Evolutionary conservation across 2,113 vertebrate genomes (phyloP).

Genomic region (Melanostigma gelatinosum): DNA sequence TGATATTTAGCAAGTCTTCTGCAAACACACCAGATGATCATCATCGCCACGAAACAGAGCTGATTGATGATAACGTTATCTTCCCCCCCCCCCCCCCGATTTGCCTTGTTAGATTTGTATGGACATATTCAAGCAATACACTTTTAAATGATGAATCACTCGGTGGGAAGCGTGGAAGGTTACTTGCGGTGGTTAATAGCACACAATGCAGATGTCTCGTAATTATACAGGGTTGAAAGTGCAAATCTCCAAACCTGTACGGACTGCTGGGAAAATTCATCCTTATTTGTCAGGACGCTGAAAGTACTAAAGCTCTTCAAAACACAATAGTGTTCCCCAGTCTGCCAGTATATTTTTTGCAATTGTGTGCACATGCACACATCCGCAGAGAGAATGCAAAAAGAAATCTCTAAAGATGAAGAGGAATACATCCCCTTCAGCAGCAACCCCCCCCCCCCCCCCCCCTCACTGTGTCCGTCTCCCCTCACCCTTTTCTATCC

Average conservation of each 20-base stretch:
- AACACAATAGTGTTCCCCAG: slow-evolving; percentile 37
- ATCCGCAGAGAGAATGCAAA: slow-evolving; percentile 9
- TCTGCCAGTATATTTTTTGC: slow-evolving; percentile 5
- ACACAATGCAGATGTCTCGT: background rate
- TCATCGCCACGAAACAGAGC: slow-evolving; percentile 19
- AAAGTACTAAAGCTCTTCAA: slow-evolving; percentile 45
- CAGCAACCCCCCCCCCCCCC: background rate
- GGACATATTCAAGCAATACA: background rate
- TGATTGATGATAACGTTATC: slow-evolving; percentile 30
- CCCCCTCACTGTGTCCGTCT: slow-evolving; percentile 46
- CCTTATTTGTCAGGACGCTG: slow-evolving; percentile 34
- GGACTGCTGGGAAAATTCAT: slow-evolving; percentile 6
- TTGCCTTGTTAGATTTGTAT: slow-evolving; percentile 7
- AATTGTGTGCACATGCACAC: background rate
- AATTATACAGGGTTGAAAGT: slow-evolving; percentile 10
- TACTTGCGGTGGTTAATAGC: background rate
- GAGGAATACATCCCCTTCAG: slow-evolving; percentile 63
- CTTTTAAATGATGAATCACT: slow-evolving; percentile 28
- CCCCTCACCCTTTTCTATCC: slow-evolving; percentile 41
- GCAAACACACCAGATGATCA: slow-evolving; percentile 35
- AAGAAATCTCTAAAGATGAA: slow-evolving; percentile 66
- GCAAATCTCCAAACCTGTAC: slow-evolving; percentile 25
- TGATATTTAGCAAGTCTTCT: slow-evolving; percentile 23
- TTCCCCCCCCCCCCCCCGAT: background rate
- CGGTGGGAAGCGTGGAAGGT: background rate